These are phyloP conservation scores for Epizoanthus ramosus DNA, from an alignment of 92 coral and sea anemone species.

Conservation along the genomic window DNA sequence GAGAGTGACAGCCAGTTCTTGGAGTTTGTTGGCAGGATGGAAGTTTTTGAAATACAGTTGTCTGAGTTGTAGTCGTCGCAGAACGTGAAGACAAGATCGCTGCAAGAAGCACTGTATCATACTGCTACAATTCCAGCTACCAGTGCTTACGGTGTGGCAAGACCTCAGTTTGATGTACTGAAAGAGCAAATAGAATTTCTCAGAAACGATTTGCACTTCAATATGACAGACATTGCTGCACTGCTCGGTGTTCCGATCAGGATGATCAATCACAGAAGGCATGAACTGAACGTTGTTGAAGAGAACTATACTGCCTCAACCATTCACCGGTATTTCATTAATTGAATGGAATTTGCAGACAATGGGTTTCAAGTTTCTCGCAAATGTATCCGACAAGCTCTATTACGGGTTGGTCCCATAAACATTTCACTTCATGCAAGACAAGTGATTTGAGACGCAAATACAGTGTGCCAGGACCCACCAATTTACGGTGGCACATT, in stretches of 20 bases:
- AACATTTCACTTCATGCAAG: constrained; percentile 7
- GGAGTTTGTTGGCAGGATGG: not conserved
- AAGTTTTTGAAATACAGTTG: not conserved
- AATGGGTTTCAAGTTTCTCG: not conserved
- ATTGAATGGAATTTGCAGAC: constrained; percentile 6
- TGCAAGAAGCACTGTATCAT: not conserved
- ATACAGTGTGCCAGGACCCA: constrained; percentile 44
- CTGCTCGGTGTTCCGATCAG: constrained; percentile 31
- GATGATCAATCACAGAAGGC: constrained; percentile 2
- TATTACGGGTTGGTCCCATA: constrained; percentile 1
- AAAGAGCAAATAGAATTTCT: constrained; percentile 5
- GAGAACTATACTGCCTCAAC: not conserved
- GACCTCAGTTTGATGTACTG: not conserved
- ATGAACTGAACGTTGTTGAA: not conserved
- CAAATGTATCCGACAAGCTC: constrained; percentile 5
- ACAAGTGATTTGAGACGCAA: constrained; percentile 13
- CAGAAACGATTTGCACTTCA: constrained; percentile 17
- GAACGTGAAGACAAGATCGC: constrained; percentile 3
- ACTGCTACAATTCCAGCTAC: too few species aligned
- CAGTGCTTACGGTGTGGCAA: not conserved
- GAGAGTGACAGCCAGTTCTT: not conserved
- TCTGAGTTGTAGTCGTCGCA: not conserved
- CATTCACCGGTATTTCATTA: constrained; percentile 4
- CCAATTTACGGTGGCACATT: constrained; percentile 48
- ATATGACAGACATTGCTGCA: constrained; percentile 22